Base-by-base conservation (phyloP, 1,140 invertebrate species). In the Mesaphorura yosii region DNA sequence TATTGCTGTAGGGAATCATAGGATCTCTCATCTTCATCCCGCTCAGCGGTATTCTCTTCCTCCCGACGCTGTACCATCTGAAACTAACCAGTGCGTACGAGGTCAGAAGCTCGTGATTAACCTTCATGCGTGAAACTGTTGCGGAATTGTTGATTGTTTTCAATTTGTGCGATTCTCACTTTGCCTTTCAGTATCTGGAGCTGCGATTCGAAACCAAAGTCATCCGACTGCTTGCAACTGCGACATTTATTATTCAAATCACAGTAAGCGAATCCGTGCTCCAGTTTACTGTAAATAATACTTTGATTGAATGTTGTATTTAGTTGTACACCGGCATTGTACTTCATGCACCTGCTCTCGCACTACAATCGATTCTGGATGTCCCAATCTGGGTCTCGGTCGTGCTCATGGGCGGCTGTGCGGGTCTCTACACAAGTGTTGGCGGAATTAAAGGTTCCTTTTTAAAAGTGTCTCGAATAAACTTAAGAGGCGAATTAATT, bases 321-420 rank as follows among this genome's bases (percentile, higher is more conserved):
- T n/a, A n/a, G 31, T n/a, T n/a, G n/a, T 58, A 58, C 56, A 53
- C 54, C 51, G 56, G 51, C 20, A 37, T 53, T 39, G 51, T 53
- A 12, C 31, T 53, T 6, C 48, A 27, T 48, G 51, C 51, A 12
- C 57, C 57, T 27, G 39, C 48, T 1, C 82, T 88, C 4, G 86
- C 86, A 0, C 70, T 88, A 3, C 82, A 87, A 56, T 80, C 84
- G 1, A 79, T 87, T 6, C 81, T 86, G 58, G 83, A 78, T 15
- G 70, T 88, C 40, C 85, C 85, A 2, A 85, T 86, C 60, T 86
- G 83, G 82, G 78, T 76, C 1, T 84, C 83, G 31, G 86, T 87
- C 23, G 68, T 79, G 10, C 77, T 77, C 12, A 81, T 88, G 54
- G 81, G 81, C 1, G 65, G 74, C 17, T 83, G 86, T 63, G 82